Conservation (phyloP, 2,888 invertebrate genomes). For the Andrena bicolor region DNA sequence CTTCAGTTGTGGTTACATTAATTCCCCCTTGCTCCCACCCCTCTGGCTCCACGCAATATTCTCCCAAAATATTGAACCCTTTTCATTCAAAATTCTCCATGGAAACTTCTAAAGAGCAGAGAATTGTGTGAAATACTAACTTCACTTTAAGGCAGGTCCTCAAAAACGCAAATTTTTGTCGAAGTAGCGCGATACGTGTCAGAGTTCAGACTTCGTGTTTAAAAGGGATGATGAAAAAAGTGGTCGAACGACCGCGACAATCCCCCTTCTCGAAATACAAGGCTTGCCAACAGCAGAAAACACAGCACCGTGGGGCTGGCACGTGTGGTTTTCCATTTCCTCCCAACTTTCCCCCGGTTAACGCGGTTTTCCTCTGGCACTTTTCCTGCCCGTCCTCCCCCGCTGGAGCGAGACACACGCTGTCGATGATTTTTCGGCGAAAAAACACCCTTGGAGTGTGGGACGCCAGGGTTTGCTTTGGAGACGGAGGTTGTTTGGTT, state of each 20-base stretch:
- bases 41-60: too few relatives aligned
- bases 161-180: not conserved
- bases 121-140: too few relatives aligned
- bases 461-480: constrained; percentile 67
- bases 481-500: constrained; percentile 76
- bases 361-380: constrained; percentile 18
- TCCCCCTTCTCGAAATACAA: constrained; percentile 28
- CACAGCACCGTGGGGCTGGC: constrained; percentile 33
- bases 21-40: too few relatives aligned
- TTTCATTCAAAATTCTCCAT: too few relatives aligned
- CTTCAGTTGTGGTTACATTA: too few relatives aligned
- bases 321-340: constrained; percentile 53
- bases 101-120: too few relatives aligned
- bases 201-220: constrained; percentile 18
- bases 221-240: constrained; percentile 19
- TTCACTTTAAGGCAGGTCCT: not conserved
- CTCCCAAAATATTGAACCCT: too few relatives aligned
- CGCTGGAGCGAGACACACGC: constrained; percentile 32
- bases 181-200: not conserved
- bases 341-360: constrained; percentile 32
- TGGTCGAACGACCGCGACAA: constrained; percentile 25
- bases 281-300: constrained; percentile 11
- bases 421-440: constrained; percentile 67
- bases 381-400: not conserved
- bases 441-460: constrained; percentile 48